Conservation (phyloP, 1,140 invertebrate species). For the Thalassaphorura encarpata region DNA sequence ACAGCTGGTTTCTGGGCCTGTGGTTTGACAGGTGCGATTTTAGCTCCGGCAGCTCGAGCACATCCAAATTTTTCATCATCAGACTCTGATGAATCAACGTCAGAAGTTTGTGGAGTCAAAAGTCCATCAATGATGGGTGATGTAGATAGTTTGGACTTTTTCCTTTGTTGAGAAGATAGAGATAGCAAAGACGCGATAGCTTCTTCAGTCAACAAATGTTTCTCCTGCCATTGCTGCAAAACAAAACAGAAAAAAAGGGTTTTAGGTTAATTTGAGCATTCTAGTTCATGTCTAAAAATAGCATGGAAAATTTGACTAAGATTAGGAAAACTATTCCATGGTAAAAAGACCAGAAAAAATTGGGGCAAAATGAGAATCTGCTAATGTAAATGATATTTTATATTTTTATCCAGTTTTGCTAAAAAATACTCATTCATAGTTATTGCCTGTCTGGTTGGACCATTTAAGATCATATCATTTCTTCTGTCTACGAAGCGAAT, state of each 20-base stretch:
- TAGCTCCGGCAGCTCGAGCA: not conserved
- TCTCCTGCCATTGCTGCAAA: not conserved
- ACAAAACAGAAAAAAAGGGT: not conserved
- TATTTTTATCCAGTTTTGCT: no score
- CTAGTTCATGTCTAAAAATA: not conserved
- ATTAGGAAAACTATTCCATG: no score
- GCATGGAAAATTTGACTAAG: no score
- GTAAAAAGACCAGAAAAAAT: no score
- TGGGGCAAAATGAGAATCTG: no score
- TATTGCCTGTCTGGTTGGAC: no score
- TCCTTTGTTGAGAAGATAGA: not conserved
- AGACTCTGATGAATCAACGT: constrained; percentile 31
- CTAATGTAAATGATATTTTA: no score
- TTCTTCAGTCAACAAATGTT: not conserved
- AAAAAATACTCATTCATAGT: no score
- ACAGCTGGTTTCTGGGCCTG: not conserved
- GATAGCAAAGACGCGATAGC: not conserved
- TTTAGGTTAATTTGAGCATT: not conserved
- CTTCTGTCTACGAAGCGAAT: no score
- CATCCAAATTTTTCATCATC: constrained; percentile 31
- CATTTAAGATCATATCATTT: no score
- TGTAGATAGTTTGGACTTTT: not conserved
- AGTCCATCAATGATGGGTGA: constrained; percentile 6
- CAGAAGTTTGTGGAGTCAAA: constrained; percentile 33
- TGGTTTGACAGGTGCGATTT: not conserved